A percentile compares a stretch with the other conserved stretches of the same genome.
phyloP scores from a whole-genome alignment of 2,113 vertebrate genomes.

The Cavia aperea region DNA sequence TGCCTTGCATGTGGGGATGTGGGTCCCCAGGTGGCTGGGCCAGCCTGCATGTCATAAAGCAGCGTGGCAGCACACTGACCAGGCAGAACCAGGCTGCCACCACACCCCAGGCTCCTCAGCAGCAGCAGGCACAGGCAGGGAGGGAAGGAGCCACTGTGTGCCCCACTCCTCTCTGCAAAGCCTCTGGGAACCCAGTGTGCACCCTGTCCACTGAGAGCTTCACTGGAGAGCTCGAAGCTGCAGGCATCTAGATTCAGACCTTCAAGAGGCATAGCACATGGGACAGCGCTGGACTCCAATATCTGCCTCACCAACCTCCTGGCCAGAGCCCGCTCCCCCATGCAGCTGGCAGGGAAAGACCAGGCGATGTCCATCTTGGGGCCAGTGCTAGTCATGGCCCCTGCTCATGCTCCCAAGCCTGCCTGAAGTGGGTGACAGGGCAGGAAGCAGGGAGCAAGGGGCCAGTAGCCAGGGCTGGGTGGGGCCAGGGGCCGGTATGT shows the following conservation, averaged over 20 bases:
- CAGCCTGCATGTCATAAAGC: neutral
- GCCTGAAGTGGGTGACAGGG: neutral
- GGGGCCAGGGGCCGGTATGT: neutral
- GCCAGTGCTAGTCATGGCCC: accelerated
- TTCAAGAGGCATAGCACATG: neutral
- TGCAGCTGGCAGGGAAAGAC: neutral
- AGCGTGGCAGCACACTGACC: constrained; percentile 43
- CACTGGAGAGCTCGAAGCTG: neutral
- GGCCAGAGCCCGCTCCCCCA: neutral
- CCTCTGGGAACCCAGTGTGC: neutral
- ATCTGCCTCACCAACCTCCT: neutral
- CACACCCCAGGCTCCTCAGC: neutral
- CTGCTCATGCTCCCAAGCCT: neutral
- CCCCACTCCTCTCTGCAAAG: neutral
- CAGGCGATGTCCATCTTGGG: neutral
- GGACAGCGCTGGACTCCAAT: neutral
- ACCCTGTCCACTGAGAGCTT: neutral
- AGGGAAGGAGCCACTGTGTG: neutral
- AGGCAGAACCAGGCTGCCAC: constrained; percentile 49
- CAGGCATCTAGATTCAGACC: neutral
- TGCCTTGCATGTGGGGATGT: neutral
- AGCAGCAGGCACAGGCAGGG: neutral
- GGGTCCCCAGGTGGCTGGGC: constrained; percentile 12
- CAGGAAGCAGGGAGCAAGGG: neutral
- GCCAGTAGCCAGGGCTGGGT: neutral